These are phyloP conservation scores for Chaetops frenatus DNA, from an alignment of 2,113 vertebrate species.

Conservation along the genomic window DNA sequence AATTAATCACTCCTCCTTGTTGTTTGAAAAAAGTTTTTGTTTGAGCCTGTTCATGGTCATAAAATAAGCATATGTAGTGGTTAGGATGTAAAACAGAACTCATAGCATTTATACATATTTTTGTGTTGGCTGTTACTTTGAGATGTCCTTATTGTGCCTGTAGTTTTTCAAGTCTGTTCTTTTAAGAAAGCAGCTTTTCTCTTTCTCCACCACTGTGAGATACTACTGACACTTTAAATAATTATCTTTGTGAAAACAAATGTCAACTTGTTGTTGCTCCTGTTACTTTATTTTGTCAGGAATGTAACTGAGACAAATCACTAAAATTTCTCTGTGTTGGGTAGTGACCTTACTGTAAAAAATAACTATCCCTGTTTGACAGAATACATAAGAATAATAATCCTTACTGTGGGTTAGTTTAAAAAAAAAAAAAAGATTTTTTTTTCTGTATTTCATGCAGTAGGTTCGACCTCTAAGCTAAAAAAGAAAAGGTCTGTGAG, in stretches of 20 bases:
- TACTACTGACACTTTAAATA: neutral
- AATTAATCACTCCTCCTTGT: neutral
- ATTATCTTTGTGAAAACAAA: neutral
- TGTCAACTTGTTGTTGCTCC: neutral
- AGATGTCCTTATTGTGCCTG: neutral
- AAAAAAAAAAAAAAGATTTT: neutral
- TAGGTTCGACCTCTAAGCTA: neutral
- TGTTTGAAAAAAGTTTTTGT: neutral
- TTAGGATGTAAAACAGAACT: neutral
- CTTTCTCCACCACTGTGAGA: neutral
- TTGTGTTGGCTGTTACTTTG: neutral
- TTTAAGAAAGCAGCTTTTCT: neutral
- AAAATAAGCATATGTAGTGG: neutral
- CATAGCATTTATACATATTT: neutral
- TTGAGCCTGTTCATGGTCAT: neutral
- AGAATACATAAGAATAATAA: neutral
- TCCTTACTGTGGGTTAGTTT: neutral
- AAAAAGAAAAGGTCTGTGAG: neutral
- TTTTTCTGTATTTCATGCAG: neutral
- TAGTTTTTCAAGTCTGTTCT: neutral
- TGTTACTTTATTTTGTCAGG: neutral
- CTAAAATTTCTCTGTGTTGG: neutral
- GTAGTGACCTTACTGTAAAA: neutral
- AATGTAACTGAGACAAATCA: neutral
- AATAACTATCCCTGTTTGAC: neutral